Evolutionary conservation across 2,113 vertebrate genomes (phyloP), one percentile per base, ranked within the genome.

Genomic region (Pangasianodon hypophthalmus): DNA sequence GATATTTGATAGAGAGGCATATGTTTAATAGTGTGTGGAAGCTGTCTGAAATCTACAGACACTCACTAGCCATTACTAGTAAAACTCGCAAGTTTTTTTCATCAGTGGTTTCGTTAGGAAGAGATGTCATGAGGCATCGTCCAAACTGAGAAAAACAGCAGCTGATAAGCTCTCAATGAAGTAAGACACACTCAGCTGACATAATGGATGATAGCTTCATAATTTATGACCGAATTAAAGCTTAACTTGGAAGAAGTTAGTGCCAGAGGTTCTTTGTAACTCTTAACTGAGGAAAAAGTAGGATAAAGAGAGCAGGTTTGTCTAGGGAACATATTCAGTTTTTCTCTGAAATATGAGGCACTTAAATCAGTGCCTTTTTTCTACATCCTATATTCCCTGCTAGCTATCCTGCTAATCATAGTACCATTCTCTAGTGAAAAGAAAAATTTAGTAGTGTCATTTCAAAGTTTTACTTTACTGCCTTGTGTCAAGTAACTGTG

Each of bases 191-290:
- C n/a, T 1, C 46, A 44, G 56, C 87, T 46, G 32, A 56, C 44
- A 69, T 88, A 85, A 84, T 44, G 41, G 75, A 77, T 56, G 46
- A 80, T 48, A 80, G 82, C 41, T 50, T 73, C 10, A 29, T 67
- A 37, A 86, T 81, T 85, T 88, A 85, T 84, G 26, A 64, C 29
- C 44, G 64, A 88, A 88, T 75, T 79, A 32, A 18, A 48, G 32
- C 58, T 13, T 54, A 85, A 88, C 50, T 62, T 87, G 48, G 10
- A 88, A 64, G 19, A 46, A 37, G 37, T 80, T 46, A 84, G 21
- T 84, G 77, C 9, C 73, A n/a, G 73, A 54, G 10, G 29, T 64
- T 73, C 44, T n/a, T 85, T 52, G 73, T 32, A 44, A 44, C 29
- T 48, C 16, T 87, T 79, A 71, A 87, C 62, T 75, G 9, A 56